Conservation (phyloP, 2,797 vertebrate species). For the Melanotaenia boesemani region DNA sequence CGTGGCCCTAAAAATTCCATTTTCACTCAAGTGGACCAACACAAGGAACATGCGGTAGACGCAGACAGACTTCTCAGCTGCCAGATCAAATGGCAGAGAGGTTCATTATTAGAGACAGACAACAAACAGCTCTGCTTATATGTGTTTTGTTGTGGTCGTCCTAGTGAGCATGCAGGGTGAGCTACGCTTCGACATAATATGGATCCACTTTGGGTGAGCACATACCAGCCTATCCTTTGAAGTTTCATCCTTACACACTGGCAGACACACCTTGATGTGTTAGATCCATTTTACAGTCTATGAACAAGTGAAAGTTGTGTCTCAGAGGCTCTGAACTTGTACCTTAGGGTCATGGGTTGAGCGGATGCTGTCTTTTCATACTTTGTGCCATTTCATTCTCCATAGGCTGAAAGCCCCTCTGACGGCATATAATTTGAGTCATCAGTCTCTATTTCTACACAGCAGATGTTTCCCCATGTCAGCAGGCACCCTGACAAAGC, state of each 20-base stretch:
- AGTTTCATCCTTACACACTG: constrained; percentile 14
- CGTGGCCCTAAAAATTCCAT: constrained; percentile 73
- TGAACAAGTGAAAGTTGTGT: constrained; percentile 8
- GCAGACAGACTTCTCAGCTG: constrained; percentile 59
- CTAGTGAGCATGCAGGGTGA: constrained; percentile 49
- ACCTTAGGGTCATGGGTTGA: constrained; percentile 32
- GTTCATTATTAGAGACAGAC: constrained; percentile 66
- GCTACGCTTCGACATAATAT: constrained; percentile 38
- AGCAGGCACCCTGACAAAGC: constrained; percentile 77
- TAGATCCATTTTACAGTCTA: constrained; percentile 12
- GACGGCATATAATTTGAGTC: constrained; percentile 80
- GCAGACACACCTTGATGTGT: constrained; percentile 25
- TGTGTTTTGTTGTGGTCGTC: constrained; percentile 50
- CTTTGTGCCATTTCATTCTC: constrained; percentile 70
- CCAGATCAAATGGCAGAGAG: constrained; percentile 69
- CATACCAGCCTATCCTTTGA: constrained; percentile 27
- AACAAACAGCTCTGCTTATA: constrained; percentile 58
- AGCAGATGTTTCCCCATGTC: constrained; percentile 86
- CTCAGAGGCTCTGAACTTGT: constrained; percentile 16
- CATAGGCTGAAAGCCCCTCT: constrained; percentile 68
- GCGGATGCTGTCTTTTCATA: constrained; percentile 51
- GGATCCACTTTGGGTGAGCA: constrained; percentile 26
- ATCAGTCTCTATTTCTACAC: constrained; percentile 84
- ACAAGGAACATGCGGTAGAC: constrained; percentile 60
- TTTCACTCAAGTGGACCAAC: constrained; percentile 77